Evolutionary conservation across 2,797 vertebrate species (phyloP).

Genomic region (Sciurus vulgaris): DNA sequence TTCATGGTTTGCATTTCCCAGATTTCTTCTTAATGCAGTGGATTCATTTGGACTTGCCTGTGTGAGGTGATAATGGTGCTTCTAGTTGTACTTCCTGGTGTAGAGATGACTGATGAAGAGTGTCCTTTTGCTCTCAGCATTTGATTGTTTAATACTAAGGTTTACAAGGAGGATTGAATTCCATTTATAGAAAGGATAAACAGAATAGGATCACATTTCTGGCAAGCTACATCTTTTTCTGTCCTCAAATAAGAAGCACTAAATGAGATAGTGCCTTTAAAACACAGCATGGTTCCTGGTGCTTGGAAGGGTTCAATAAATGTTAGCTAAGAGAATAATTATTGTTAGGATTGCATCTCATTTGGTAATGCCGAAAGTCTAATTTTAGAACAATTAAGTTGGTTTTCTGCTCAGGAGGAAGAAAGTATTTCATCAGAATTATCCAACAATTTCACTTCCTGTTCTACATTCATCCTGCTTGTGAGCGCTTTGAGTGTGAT

Average conservation of each 20-base stretch:
- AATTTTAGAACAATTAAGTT: slow-evolving; percentile 46
- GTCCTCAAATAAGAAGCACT: neutral
- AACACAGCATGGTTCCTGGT: neutral
- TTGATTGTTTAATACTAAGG: neutral
- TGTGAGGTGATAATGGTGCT: neutral
- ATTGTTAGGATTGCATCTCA: neutral
- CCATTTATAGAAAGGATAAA: neutral
- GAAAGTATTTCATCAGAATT: slow-evolving; percentile 52
- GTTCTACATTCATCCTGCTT: neutral
- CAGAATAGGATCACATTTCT: neutral
- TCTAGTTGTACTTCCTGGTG: neutral
- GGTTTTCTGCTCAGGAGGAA: slow-evolving; percentile 41
- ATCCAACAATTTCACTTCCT: neutral
- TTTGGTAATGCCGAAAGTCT: neutral
- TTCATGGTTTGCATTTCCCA: slow-evolving; percentile 50
- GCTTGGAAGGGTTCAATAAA: neutral
- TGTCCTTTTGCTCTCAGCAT: neutral
- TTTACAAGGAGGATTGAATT: neutral
- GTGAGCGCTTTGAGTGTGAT: neutral
- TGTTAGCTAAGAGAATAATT: slow-evolving; percentile 61
- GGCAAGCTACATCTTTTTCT: neutral
- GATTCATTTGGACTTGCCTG: slow-evolving; percentile 34
- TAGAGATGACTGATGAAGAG: neutral
- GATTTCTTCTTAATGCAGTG: slow-evolving; percentile 70
- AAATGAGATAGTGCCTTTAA: slow-evolving; percentile 58